These are phyloP conservation scores for Tubulanus polymorphus DNA, from an alignment of 2,888 invertebrate genomes.

Conservation along the genomic window DNA sequence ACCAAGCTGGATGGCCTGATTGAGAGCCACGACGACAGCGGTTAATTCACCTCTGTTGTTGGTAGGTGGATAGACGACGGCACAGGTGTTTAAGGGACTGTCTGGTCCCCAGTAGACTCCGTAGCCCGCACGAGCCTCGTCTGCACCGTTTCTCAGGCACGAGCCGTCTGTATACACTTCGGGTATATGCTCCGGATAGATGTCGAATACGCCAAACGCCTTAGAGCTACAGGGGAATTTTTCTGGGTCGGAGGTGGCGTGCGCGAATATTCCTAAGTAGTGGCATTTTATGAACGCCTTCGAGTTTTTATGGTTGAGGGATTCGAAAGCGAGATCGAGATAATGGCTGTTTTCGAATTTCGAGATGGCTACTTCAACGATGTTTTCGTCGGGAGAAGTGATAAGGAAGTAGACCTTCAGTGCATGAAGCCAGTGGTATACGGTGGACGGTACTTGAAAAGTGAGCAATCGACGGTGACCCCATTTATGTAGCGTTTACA, in stretches of 20 bases:
- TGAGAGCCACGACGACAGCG: background rate
- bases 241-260: background rate
- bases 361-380: too few species aligned
- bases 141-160: background rate
- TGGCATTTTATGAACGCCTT: too few species aligned
- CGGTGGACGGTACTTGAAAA: too few species aligned
- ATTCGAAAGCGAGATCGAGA: too few species aligned
- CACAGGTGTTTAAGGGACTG: background rate
- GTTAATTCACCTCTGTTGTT: background rate
- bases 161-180: background rate
- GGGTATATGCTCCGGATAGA: background rate
- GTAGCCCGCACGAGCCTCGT: background rate
- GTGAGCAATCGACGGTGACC: too few species aligned
- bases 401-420: too few species aligned
- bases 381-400: too few species aligned
- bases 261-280: too few species aligned
- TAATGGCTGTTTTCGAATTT: too few species aligned
- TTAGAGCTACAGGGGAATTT: background rate
- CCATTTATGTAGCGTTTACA: too few species aligned
- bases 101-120: background rate
- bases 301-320: too few species aligned
- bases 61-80: background rate
- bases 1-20: background rate
- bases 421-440: too few species aligned
- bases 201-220: background rate